A percentile compares a stretch with the other conserved stretches of the same genome.
phyloP scores from a whole-genome alignment of 2,113 vertebrate genomes.

The Myotis brandtii region DNA sequence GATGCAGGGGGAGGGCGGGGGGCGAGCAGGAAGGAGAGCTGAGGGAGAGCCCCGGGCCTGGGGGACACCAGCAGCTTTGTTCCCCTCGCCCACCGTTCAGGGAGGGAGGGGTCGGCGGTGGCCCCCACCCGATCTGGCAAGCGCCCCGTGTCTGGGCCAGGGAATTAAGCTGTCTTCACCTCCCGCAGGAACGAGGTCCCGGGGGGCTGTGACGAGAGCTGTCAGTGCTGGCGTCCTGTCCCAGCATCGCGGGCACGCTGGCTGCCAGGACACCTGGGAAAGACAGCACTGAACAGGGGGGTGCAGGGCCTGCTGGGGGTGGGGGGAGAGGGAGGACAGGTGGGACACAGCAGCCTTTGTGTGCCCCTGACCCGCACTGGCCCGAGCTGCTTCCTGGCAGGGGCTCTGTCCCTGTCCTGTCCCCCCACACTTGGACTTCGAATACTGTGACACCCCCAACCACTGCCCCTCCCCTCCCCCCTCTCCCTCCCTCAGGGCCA shows the following conservation, averaged over 20 bases:
- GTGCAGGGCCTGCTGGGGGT: too few relatives aligned
- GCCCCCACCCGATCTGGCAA: background rate
- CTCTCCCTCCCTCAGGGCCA: background rate
- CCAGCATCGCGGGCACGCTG: background rate
- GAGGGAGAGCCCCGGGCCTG: background rate
- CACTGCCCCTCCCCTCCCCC: background rate
- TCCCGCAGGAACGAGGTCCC: slow-evolving; percentile 31
- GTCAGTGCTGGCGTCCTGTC: slow-evolving; percentile 63
- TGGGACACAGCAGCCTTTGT: slow-evolving; percentile 56
- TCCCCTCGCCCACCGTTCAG: background rate
- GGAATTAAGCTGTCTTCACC: slow-evolving; percentile 65
- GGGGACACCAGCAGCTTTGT: slow-evolving; percentile 71
- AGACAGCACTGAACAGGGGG: background rate
- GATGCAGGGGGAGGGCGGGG: background rate
- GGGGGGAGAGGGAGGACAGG: background rate
- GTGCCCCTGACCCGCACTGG: background rate
- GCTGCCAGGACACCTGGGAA: slow-evolving; percentile 38
- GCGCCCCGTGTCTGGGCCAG: background rate
- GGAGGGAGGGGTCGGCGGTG: background rate
- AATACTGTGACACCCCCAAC: too few relatives aligned
- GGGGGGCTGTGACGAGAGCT: slow-evolving; percentile 67
- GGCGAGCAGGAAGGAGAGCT: background rate
- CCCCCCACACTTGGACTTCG: background rate
- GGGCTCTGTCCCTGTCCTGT: background rate
- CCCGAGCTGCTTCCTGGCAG: background rate